These are phyloP conservation scores for Tetanocera ferruginea DNA, from an alignment of 2,888 invertebrate genomes.

Conservation along the genomic window DNA sequence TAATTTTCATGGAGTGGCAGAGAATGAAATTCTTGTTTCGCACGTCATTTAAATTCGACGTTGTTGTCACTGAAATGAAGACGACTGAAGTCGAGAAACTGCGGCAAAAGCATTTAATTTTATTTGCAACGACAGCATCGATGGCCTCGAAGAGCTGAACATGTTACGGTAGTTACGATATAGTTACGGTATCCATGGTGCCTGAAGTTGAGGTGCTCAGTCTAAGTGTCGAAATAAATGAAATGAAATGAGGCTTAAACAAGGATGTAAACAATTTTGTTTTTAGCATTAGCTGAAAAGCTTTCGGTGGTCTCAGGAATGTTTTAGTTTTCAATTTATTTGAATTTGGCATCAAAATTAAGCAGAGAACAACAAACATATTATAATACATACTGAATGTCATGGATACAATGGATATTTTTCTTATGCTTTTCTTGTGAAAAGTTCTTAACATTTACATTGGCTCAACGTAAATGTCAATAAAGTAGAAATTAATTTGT, in stretches of 20 bases:
- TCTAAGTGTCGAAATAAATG: neutral
- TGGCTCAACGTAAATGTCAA: too few relatives aligned
- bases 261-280: too few relatives aligned
- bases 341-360: too few relatives aligned
- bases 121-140: slow-evolving; percentile 56
- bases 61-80: slow-evolving; percentile 52
- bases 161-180: neutral
- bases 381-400: too few relatives aligned
- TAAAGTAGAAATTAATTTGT: too few relatives aligned
- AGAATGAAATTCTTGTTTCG: slow-evolving; percentile 67
- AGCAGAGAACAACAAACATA: too few relatives aligned
- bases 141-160: neutral
- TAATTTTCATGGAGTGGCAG: slow-evolving; percentile 44
- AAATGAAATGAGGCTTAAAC: neutral
- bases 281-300: neutral
- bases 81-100: slow-evolving; percentile 51
- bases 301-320: neutral
- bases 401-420: too few relatives aligned
- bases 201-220: neutral
- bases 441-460: too few relatives aligned
- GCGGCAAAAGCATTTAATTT: slow-evolving; percentile 61
- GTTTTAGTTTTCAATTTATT: too few relatives aligned
- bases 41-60: slow-evolving; percentile 66
- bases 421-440: too few relatives aligned
- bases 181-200: neutral